phyloP scores from a whole-genome alignment of 1,140 invertebrate genomes.

The Lasaia peninsularis region DNA sequence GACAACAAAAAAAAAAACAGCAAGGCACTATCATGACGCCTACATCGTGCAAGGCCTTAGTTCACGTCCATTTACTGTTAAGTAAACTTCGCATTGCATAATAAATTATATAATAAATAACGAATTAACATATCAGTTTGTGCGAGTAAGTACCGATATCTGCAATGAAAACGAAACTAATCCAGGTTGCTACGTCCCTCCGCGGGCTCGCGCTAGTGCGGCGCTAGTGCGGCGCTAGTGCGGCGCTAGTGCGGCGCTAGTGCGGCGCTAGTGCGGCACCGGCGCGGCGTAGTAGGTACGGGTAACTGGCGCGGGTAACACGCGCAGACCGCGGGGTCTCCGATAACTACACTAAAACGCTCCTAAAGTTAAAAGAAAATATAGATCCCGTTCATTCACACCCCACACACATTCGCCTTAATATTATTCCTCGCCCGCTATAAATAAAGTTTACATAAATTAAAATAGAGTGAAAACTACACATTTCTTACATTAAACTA shows the following conservation, averaged over 20 bases:
- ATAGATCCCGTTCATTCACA: constrained; percentile 20
- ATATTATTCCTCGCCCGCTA: constrained; percentile 51
- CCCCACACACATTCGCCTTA: constrained; percentile 39
- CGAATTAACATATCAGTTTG: constrained; percentile 59
- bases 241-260: too few relatives aligned
- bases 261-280: too few relatives aligned
- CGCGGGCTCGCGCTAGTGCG: too few relatives aligned
- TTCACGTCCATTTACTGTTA: constrained; percentile 35
- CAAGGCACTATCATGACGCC: constrained; percentile 12
- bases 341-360: constrained; percentile 37
- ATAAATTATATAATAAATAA: constrained; percentile 65
- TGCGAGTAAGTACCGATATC: constrained; percentile 69
- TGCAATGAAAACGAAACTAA: constrained; percentile 16
- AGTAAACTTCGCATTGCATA: constrained; percentile 63
- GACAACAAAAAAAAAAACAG: constrained; percentile 31
- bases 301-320: constrained; percentile 47
- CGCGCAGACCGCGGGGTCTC: constrained; percentile 20
- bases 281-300: too few relatives aligned
- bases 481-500: constrained; percentile 68
- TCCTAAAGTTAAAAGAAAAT: constrained; percentile 32
- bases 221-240: too few relatives aligned
- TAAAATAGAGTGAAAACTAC: constrained; percentile 75
- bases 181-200: not conserved
- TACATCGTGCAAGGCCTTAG: constrained; percentile 21
- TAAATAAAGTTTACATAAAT: constrained; percentile 73